Evolutionary conservation across 2,113 vertebrate species (phyloP).

Genomic region (Synodontis membranacea): DNA sequence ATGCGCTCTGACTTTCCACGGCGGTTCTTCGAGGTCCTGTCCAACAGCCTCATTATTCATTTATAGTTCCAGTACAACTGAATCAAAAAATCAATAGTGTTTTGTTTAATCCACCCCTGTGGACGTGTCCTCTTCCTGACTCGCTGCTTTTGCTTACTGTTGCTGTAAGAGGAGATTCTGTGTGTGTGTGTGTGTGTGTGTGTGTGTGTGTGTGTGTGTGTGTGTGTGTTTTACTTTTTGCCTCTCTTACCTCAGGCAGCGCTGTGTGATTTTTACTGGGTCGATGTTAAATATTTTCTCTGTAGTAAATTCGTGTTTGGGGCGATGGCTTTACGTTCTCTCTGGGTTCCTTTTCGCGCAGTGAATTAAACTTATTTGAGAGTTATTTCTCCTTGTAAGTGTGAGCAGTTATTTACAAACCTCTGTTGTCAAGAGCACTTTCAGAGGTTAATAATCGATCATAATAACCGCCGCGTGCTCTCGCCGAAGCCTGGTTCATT

Average conservation of each 20-base stretch:
- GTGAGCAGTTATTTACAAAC: neutral
- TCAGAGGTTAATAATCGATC: slow-evolving; percentile 48
- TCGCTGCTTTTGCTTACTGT: neutral
- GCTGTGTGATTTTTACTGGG: neutral
- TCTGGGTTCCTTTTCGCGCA: neutral
- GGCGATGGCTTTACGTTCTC: neutral
- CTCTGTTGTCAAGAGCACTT: slow-evolving; percentile 29
- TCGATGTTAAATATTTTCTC: slow-evolving; percentile 5
- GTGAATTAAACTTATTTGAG: neutral
- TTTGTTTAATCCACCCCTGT: slow-evolving; percentile 43
- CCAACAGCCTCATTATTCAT: slow-evolving; percentile 36
- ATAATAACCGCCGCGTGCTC: slow-evolving; percentile 40
- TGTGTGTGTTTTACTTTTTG: too few species aligned
- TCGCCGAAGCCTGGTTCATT: slow-evolving; percentile 41
- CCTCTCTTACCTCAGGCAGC: neutral
- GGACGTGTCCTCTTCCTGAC: slow-evolving; percentile 29
- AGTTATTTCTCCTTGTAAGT: neutral
- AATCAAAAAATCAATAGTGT: slow-evolving; percentile 49
- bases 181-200: too few species aligned
- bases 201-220: too few species aligned
- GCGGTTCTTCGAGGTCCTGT: slow-evolving; percentile 33
- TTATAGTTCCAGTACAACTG: slow-evolving; percentile 49
- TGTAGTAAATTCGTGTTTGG: neutral
- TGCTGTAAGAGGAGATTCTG: neutral
- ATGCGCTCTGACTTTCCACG: slow-evolving; percentile 17